Evolutionary conservation across 2,113 vertebrate species (phyloP), one percentile per base, ranked within the genome.

Genomic region (Dryoscopus gambensis): DNA sequence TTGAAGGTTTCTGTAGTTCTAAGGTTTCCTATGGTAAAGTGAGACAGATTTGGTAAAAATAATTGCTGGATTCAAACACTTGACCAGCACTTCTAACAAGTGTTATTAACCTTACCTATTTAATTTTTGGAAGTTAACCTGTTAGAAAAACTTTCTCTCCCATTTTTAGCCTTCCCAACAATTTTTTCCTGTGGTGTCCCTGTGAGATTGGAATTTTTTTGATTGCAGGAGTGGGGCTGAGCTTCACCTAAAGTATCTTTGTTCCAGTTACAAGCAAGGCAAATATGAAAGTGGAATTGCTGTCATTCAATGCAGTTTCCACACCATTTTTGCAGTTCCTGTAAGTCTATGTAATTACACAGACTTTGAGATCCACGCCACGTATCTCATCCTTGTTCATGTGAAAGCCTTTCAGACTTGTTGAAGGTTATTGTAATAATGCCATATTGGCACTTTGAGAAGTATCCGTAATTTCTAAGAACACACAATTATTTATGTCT

Each of bases 191-290:
- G 3, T 12, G 9, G 3, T 65, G 46, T 65, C 6, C 2, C 1
- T 25, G 23, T 73, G 37, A 87, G 15, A 67, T 55, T 20, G n/a
- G 35, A 76, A 27, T 11, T 30, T 67, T 81, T 84, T 82, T 18
- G 39, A 50, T 47, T 71, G 15, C 1, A 0, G 0, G 15, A 46
- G 17, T 1, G 1, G 19, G 24, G 19, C 35, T 64, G 23, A 82
- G 14, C 35, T 59, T 74, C 56, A 78, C 16, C 39, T 35, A 28
- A 42, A 27, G 30, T 44, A 64, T 49, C 31, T 69, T 84, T 35
- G 12, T n/a, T 68, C 84, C 40, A 21, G 22, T 44, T 30, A 60
- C 16, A 89, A 64, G 13, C 24, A 64, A 73, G 33, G 8, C 42
- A 83, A 73, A 52, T n/a, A 44, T 37, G 28, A 44, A 75, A 76